phyloP scores from a whole-genome alignment of 2,888 invertebrate species.

The Cistogaster globosa region DNA sequence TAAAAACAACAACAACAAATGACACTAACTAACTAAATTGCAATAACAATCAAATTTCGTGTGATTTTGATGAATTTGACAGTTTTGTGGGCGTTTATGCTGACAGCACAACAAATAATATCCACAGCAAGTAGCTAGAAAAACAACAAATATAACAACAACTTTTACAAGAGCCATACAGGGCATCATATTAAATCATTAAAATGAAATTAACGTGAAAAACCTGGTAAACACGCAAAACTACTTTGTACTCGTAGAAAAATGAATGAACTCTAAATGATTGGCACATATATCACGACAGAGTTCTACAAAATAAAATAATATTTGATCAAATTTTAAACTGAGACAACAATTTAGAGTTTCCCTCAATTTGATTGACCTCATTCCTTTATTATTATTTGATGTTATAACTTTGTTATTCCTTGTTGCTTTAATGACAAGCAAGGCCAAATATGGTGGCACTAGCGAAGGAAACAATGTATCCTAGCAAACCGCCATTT shows the following conservation, averaged over 20 bases:
- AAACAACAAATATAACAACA: neutral
- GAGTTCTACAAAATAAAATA: neutral
- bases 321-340: neutral
- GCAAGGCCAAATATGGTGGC: slow-evolving; percentile 11
- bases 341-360: neutral
- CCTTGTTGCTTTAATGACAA: neutral
- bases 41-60: slow-evolving; percentile 74
- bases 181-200: slow-evolving; percentile 51
- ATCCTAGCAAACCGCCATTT: slow-evolving; percentile 29
- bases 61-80: slow-evolving; percentile 82
- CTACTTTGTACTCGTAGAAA: slow-evolving; percentile 5
- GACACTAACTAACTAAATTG: slow-evolving; percentile 64
- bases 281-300: neutral
- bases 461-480: neutral
- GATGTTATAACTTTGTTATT: no score
- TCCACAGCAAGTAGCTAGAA: slow-evolving; percentile 37
- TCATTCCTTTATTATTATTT: no score
- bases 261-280: neutral
- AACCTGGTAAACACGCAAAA: slow-evolving; percentile 28
- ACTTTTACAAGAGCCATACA: slow-evolving; percentile 22
- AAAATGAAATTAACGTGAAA: slow-evolving; percentile 63
- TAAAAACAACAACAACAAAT: slow-evolving; percentile 13
- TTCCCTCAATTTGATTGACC: no score
- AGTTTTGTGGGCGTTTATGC: slow-evolving; percentile 81
- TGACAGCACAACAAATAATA: slow-evolving; percentile 78